phyloP scores from a whole-genome alignment of 1,140 invertebrate genomes.

The Anagrus nilaparvatae region DNA sequence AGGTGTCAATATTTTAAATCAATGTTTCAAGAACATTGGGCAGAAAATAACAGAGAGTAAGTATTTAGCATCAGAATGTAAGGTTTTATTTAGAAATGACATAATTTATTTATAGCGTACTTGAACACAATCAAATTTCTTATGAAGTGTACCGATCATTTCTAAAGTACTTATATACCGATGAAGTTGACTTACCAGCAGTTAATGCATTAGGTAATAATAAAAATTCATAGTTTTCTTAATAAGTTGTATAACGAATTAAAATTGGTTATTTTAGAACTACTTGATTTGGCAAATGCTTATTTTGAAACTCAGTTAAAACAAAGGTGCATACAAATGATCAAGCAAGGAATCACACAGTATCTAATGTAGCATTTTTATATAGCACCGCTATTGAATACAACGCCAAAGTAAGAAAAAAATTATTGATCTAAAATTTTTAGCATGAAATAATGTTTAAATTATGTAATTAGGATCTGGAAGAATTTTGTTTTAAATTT shows the following conservation, averaged over 20 bases:
- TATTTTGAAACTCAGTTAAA: slow-evolving; percentile 56
- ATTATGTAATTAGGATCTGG: slow-evolving; percentile 51
- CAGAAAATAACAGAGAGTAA: slow-evolving; percentile 52
- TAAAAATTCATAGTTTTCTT: no score
- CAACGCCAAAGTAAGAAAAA: slow-evolving; percentile 45
- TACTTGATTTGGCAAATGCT: slow-evolving; percentile 56
- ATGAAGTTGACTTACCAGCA: slow-evolving; percentile 50
- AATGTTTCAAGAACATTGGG: slow-evolving; percentile 59
- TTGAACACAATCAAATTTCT: slow-evolving; percentile 53
- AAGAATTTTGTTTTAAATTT: slow-evolving; percentile 53
- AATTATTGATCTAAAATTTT: slow-evolving; percentile 1
- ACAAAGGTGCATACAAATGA: slow-evolving; percentile 48
- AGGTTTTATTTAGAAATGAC: no score
- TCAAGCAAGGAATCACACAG: slow-evolving; percentile 53
- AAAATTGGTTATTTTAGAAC: slow-evolving; percentile 41
- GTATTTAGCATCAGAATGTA: no score
- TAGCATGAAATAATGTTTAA: not conserved
- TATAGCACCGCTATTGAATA: slow-evolving; percentile 58
- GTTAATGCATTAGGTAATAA: slow-evolving; percentile 56
- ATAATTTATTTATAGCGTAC: slow-evolving; percentile 46
- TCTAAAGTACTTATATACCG: slow-evolving; percentile 58
- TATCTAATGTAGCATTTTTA: slow-evolving; percentile 53
- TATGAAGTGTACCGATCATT: slow-evolving; percentile 56
- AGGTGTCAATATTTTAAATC: slow-evolving; percentile 56
- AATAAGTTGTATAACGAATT: no score